Evolutionary conservation across 2,113 vertebrate genomes (phyloP), one percentile per base, ranked within the genome.

Genomic region (Ornithorhynchus anatinus): DNA sequence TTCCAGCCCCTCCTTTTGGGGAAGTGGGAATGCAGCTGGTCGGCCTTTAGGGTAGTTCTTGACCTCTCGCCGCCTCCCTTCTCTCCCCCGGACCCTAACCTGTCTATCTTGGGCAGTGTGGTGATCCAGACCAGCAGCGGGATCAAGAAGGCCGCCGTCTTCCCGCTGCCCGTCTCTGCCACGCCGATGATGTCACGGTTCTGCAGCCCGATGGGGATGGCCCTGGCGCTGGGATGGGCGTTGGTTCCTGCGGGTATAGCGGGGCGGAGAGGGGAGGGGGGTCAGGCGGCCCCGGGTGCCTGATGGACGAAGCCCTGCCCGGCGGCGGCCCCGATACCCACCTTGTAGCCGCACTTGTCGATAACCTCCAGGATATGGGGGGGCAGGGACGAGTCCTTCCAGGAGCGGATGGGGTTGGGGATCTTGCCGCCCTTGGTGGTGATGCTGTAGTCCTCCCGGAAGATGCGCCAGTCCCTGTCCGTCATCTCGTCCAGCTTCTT

Each of bases 401-500:
- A 99, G 91, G 96, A 98, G 64, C 98, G 95, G 89, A 99, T 98
- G 77, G 98, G 98, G 71, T 99, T 99, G 1, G 98, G 98, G 66
- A 99, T 99, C 88, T 98, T 99, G 77, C 98, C 97, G 25, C 98
- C 98, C 80, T 99, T 99, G 76, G 98, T 99, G 80, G 98, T 99
- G 88, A 99, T 99, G 91, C 97, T 99, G 85, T 99, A 99, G 75
- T 99, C 98, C 82, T 99, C 98, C 0, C 97, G 91, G 85, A 99
- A 99, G 84, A 99, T 99, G 27, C 98, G 89, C 98, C 98, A 99
- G 89, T 99, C 98, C 79, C 98, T 94, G 94, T 99, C 98, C 0
- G 96, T 98, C 97, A 99, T 99, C 89, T 99, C 98, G 0, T 99
- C 98, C 83, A 99, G 91, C 86, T 99, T 99, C 94, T 99, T 99